phyloP scores from a whole-genome alignment of 2,888 invertebrate species.

The Eristalinus sepulchralis region DNA sequence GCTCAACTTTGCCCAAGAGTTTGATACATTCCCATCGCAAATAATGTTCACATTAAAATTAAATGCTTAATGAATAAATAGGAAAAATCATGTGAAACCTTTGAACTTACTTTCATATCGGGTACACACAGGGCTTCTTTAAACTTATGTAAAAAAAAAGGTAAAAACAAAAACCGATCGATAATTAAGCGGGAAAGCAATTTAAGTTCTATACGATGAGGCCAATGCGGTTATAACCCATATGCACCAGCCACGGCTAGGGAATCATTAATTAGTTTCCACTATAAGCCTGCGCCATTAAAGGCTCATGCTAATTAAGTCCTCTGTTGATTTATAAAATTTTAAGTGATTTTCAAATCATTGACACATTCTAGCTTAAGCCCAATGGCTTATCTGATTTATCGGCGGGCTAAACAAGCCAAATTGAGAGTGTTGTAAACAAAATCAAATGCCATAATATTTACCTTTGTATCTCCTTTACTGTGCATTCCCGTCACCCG shows the following conservation, averaged over 20 bases:
- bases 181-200: background rate
- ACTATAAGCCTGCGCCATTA: background rate
- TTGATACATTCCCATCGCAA: no score
- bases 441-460: slow-evolving; percentile 59
- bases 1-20: no score
- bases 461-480: slow-evolving; percentile 35
- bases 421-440: slow-evolving; percentile 53
- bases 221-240: background rate
- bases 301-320: background rate
- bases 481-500: background rate
- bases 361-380: slow-evolving; percentile 42
- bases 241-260: background rate
- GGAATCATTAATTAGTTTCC: background rate
- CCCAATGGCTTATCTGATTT: slow-evolving; percentile 47
- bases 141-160: no score
- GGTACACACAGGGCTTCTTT: no score
- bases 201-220: no score
- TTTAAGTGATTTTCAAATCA: slow-evolving; percentile 56
- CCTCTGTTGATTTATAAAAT: slow-evolving; percentile 13
- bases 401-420: slow-evolving; percentile 49
- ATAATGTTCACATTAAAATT: no score
- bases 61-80: no score
- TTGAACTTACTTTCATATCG: no score
- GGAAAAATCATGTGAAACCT: no score
- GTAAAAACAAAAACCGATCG: no score